Percentiles rank a stretch among this genome's conserved stretches.
Conservation (phyloP, 2,797 vertebrate genomes). For the Natrix natrix region DNA sequence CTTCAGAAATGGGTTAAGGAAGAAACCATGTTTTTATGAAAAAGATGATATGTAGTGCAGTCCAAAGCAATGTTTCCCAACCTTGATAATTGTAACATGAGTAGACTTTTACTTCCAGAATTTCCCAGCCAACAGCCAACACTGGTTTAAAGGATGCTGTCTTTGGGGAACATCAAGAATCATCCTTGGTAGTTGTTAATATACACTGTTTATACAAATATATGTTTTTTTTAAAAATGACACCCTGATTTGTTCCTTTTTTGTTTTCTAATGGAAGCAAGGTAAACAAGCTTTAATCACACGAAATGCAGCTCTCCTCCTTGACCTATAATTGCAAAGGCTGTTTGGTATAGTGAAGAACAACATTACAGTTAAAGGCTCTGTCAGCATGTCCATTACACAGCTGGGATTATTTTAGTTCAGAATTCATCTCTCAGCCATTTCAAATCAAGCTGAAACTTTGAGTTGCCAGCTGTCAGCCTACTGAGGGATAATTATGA, state of each 20-base stretch:
- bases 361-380: constrained; percentile 45
- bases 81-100: neutral
- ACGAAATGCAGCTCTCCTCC: constrained; percentile 44
- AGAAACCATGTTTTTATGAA: neutral
- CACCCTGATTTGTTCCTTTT: neutral
- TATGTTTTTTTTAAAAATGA: neutral
- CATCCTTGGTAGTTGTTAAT: neutral
- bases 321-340: constrained; percentile 51
- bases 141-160: neutral
- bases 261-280: constrained; percentile 46
- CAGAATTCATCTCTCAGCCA: constrained; percentile 54
- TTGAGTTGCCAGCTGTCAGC: constrained; percentile 50
- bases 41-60: neutral
- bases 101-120: neutral
- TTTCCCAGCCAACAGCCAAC: neutral
- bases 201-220: neutral
- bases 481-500: constrained; percentile 51
- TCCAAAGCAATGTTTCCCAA: neutral
- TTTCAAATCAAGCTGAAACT: constrained; percentile 59
- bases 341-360: constrained; percentile 15
- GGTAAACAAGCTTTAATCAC: constrained; percentile 50
- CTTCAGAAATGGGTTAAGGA: neutral
- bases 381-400: constrained; percentile 49
- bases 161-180: neutral
- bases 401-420: constrained; percentile 41